Evolutionary conservation across 2,888 invertebrate genomes (phyloP).

Genomic region (Microdon myrmicae): DNA sequence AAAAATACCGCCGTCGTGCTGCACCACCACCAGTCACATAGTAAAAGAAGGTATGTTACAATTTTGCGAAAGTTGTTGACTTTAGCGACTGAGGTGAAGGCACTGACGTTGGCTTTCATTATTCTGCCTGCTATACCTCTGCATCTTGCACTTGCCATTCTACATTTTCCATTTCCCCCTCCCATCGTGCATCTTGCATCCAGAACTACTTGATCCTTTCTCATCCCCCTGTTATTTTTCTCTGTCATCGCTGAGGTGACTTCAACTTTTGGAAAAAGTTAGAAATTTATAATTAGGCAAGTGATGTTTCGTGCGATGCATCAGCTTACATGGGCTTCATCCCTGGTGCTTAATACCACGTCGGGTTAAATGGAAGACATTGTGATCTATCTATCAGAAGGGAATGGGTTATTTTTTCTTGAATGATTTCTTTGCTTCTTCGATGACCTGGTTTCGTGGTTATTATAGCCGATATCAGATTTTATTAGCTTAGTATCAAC

Average conservation of each 20-base stretch:
- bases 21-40: slow-evolving; percentile 36
- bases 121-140: slow-evolving; percentile 3
- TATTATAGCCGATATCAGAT: too few species aligned
- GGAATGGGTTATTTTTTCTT: too few species aligned
- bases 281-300: slow-evolving; percentile 47
- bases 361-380: slow-evolving; percentile 22
- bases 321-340: slow-evolving; percentile 30
- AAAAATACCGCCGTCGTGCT: slow-evolving; percentile 18
- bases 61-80: slow-evolving; percentile 49
- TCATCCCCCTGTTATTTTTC: too few species aligned
- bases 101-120: slow-evolving; percentile 26
- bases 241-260: slow-evolving; percentile 37
- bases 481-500: too few species aligned
- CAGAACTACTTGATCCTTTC: too few species aligned
- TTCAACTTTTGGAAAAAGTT: slow-evolving; percentile 37
- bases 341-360: slow-evolving; percentile 22
- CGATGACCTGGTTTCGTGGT: too few species aligned
- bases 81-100: slow-evolving; percentile 48
- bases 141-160: too few species aligned
- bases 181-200: too few species aligned
- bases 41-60: slow-evolving; percentile 50
- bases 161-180: too few species aligned
- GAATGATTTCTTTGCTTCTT: too few species aligned
- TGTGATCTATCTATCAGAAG: slow-evolving; percentile 22
- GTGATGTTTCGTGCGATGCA: slow-evolving; percentile 33